Percentiles rank a stretch among this genome's conserved stretches.
Conservation (phyloP, 2,888 invertebrate genomes). For the Thyatira batis region DNA sequence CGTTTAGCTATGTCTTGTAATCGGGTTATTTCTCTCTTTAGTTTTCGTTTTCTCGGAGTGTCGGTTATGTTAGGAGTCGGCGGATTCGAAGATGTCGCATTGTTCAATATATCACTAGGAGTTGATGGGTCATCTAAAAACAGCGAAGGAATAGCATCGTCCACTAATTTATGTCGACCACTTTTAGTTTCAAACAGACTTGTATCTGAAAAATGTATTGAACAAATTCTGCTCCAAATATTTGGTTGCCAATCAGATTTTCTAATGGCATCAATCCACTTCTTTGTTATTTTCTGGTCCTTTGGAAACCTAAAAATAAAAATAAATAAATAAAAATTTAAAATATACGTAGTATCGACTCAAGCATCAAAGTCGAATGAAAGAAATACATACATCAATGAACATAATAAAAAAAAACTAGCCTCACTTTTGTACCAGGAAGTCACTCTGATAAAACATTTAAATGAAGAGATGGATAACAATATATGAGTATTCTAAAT, state of each 20-base stretch:
- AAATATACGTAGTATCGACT: too few species aligned
- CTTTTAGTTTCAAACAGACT: constrained; percentile 15
- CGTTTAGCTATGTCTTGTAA: not conserved
- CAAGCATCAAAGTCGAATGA: too few species aligned
- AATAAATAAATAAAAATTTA: too few species aligned
- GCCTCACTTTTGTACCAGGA: too few species aligned
- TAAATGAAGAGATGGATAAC: too few species aligned
- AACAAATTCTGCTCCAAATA: constrained; percentile 14
- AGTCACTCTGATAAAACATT: too few species aligned
- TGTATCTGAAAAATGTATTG: constrained; percentile 10
- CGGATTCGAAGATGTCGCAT: not conserved
- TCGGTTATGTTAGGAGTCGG: not conserved
- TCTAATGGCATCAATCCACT: constrained; percentile 10
- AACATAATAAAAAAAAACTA: too few species aligned
- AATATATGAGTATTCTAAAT: too few species aligned
- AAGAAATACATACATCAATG: too few species aligned
- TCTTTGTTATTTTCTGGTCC: constrained; percentile 2
- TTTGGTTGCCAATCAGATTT: constrained; percentile 12
- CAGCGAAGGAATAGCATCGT: not conserved
- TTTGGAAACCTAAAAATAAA: not conserved
- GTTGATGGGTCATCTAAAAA: not conserved
- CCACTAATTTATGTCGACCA: constrained; percentile 8
- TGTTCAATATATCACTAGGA: not conserved
- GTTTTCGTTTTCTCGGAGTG: not conserved
- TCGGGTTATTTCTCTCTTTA: not conserved